phyloP scores from a whole-genome alignment of 2,797 vertebrate genomes.

The Pantherophis vulpinus region DNA sequence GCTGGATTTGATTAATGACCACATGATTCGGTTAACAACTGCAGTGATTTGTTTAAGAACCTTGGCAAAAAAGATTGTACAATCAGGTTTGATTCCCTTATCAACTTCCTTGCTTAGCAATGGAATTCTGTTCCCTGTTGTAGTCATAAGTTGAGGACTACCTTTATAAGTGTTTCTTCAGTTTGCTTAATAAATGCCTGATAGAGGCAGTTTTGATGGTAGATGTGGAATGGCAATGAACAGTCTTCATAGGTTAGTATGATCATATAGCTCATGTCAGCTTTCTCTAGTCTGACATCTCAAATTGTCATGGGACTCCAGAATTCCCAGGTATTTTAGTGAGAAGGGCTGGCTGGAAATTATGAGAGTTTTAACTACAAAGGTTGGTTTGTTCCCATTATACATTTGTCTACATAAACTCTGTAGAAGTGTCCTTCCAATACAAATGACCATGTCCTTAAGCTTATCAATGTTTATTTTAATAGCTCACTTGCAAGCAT shows the following conservation, averaged over 20 bases:
- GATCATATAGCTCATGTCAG: background rate
- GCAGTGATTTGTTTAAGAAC: background rate
- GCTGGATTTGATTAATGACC: background rate
- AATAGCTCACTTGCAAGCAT: background rate
- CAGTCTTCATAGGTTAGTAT: conserved; percentile 12
- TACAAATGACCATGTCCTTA: conserved; percentile 9
- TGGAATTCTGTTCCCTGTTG: background rate
- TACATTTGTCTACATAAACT: background rate
- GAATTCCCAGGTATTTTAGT: background rate
- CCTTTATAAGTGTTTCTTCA: background rate
- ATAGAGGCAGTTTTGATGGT: background rate
- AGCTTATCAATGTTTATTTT: conserved; percentile 15
- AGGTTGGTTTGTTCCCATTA: background rate
- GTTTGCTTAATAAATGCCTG: background rate
- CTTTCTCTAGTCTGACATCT: background rate
- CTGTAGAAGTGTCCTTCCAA: background rate
- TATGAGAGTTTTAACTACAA: background rate
- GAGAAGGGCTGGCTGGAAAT: background rate
- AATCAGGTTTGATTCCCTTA: background rate
- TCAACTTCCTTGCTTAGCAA: background rate
- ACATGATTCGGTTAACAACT: background rate
- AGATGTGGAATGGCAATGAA: background rate
- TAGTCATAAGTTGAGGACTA: background rate
- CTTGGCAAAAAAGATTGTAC: background rate
- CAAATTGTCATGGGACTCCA: background rate